Conservation (phyloP, 2,888 invertebrate genomes). For the Amiota mariae region DNA sequence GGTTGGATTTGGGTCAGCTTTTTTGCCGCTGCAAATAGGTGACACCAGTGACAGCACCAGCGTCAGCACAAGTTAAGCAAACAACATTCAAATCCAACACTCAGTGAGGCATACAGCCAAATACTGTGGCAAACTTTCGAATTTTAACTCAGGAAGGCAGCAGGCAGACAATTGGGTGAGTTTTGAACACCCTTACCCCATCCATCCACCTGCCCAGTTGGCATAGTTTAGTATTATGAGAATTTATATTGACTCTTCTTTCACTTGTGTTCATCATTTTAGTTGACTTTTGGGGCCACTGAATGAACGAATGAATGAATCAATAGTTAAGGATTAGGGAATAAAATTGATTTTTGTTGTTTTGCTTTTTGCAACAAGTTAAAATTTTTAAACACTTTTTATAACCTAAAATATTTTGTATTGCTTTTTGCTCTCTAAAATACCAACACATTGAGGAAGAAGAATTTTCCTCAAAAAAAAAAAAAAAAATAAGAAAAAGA, state of each 20-base stretch:
- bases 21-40: slow-evolving; percentile 25
- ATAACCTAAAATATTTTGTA: neutral
- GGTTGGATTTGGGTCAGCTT: slow-evolving; percentile 22
- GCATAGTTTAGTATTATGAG: slow-evolving; percentile 25
- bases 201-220: neutral
- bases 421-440: no score
- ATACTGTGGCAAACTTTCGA: neutral
- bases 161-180: neutral
- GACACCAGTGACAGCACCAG: slow-evolving; percentile 7
- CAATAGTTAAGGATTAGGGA: no score
- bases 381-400: neutral
- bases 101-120: neutral
- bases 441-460: no score
- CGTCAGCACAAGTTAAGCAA: neutral
- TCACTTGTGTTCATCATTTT: neutral
- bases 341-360: neutral
- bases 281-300: neutral
- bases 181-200: neutral
- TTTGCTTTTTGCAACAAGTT: slow-evolving; percentile 15
- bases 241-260: slow-evolving; percentile 26
- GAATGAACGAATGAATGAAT: no score
- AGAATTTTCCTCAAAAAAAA: no score
- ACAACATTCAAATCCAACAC: slow-evolving; percentile 8
- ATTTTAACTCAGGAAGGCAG: neutral
- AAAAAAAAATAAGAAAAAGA: no score